phyloP scores from a whole-genome alignment of 2,113 vertebrate species.

The Myiopsitta monachus region DNA sequence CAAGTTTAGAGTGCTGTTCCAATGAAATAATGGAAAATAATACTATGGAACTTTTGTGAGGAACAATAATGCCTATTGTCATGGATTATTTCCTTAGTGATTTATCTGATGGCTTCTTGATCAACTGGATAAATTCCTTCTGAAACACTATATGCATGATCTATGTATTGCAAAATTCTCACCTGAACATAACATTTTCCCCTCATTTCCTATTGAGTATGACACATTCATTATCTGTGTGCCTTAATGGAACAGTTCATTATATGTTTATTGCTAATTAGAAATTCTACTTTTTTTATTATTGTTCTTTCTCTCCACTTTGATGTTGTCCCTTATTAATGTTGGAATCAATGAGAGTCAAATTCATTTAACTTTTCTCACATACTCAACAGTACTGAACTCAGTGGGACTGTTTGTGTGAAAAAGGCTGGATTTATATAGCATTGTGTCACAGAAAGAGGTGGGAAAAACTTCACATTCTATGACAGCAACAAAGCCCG shows the following conservation, averaged over 20 bases:
- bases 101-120: background rate
- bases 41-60: background rate
- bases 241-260: background rate
- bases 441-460: background rate
- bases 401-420: background rate
- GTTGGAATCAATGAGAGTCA: background rate
- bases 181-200: background rate
- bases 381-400: background rate
- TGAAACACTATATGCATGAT: background rate
- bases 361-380: background rate
- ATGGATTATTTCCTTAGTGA: background rate
- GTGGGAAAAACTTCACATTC: background rate
- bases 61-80: background rate
- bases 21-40: background rate
- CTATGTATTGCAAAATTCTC: background rate
- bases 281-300: background rate
- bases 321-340: background rate
- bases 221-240: background rate
- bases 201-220: background rate
- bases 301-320: background rate
- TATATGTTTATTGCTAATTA: background rate
- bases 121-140: background rate
- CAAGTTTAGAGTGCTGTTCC: background rate
- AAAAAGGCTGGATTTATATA: background rate
- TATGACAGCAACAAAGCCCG: background rate